phyloP scores from a whole-genome alignment of 2,113 vertebrate species.

The Tupaia tana region DNA sequence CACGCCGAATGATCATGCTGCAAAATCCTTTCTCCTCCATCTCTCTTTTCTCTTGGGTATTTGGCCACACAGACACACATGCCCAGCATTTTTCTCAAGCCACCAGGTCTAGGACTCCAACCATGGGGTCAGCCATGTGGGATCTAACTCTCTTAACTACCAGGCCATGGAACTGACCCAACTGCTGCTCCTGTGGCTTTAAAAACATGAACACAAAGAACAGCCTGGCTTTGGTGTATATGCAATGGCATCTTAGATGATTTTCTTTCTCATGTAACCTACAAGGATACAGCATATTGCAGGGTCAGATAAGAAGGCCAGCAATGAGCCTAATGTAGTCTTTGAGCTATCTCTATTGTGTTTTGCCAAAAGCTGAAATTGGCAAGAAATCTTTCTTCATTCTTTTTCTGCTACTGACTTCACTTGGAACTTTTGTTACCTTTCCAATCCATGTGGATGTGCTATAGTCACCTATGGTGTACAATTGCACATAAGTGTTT shows the following conservation, averaged over 20 bases:
- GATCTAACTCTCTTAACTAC: too few species aligned
- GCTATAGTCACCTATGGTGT: background rate
- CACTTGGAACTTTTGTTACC: background rate
- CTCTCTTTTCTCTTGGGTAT: too few species aligned
- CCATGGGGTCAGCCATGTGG: too few species aligned
- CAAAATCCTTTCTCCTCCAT: too few species aligned
- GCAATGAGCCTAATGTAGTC: background rate
- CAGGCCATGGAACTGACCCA: too few species aligned
- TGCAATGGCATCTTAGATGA: background rate
- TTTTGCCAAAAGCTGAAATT: background rate
- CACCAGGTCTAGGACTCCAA: too few species aligned
- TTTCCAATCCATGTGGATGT: background rate
- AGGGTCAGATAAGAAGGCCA: background rate
- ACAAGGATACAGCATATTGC: background rate
- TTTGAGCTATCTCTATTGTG: background rate
- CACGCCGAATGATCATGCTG: too few species aligned
- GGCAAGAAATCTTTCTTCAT: background rate
- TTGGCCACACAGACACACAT: too few species aligned
- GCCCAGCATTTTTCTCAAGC: too few species aligned
- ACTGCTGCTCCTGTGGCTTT: background rate
- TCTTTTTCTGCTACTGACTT: background rate
- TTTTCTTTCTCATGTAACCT: background rate
- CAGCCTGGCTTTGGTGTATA: background rate
- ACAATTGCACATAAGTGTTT: background rate
- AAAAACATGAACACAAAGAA: background rate